Percentiles rank a stretch among this genome's conserved stretches.
Conservation (phyloP, 2,797 vertebrate species). For the Chromobotia macracanthus region DNA sequence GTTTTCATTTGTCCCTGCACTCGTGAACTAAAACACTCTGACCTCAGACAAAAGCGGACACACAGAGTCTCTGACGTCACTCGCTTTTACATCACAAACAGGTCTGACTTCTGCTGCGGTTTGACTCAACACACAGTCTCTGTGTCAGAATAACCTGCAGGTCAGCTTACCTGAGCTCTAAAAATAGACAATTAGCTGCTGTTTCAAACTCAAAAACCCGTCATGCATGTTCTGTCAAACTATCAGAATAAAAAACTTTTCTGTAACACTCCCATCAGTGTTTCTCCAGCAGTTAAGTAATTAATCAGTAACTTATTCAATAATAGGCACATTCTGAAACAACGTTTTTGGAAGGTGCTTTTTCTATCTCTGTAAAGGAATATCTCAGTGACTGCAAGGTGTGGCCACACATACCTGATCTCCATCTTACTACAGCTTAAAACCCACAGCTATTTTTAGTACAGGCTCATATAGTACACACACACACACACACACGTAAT, state of each 20-base stretch:
- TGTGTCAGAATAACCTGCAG: background rate
- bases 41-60: conserved; percentile 34
- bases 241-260: background rate
- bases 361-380: background rate
- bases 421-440: background rate
- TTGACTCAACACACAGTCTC: background rate
- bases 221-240: background rate
- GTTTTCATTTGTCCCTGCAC: conserved; percentile 28
- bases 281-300: background rate
- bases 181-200: conserved; percentile 42
- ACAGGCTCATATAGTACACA: background rate
- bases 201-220: background rate
- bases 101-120: conserved; percentile 44
- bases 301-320: background rate
- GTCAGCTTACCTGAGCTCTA: conserved; percentile 24
- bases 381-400: background rate
- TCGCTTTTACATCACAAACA: conserved; percentile 46
- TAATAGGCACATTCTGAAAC: background rate
- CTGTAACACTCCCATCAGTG: background rate
- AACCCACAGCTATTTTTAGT: conserved; percentile 52
- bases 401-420: conserved; percentile 9
- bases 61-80: conserved; percentile 17
- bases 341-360: background rate
- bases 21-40: conserved; percentile 8
- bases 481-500: background rate